These are phyloP conservation scores for Acanthisitta chloris DNA, from an alignment of 2,113 vertebrate genomes.

Conservation along the genomic window DNA sequence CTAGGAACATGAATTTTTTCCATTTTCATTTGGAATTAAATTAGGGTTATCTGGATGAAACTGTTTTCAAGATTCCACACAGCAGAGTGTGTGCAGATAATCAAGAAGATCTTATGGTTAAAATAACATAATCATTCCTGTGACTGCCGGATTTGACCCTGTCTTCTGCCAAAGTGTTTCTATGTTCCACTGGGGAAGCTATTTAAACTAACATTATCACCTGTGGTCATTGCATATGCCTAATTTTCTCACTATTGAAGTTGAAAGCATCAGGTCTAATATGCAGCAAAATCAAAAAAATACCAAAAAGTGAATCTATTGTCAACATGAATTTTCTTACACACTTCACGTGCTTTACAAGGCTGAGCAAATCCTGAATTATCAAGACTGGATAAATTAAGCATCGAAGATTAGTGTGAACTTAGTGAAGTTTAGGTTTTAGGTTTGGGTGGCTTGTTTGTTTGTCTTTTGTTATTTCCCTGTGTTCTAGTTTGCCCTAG, in stretches of 20 bases:
- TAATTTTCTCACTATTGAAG: neutral
- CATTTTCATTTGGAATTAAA: neutral
- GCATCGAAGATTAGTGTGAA: neutral
- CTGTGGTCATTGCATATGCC: neutral
- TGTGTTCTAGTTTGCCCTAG: neutral
- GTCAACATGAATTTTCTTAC: neutral
- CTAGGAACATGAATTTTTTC: neutral
- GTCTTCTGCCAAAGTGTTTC: neutral
- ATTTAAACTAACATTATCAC: neutral
- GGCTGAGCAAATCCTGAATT: neutral
- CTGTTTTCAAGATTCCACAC: neutral
- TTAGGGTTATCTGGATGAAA: neutral
- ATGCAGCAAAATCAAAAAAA: neutral
- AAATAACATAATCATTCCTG: neutral
- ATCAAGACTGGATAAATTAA: neutral
- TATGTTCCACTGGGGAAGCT: neutral
- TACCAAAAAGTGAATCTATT: neutral
- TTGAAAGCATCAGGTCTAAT: neutral
- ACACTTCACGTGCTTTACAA: neutral
- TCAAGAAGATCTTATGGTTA: neutral
- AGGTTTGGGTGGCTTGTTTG: neutral
- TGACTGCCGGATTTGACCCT: neutral
- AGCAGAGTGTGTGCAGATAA: neutral
- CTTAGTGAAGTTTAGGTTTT: neutral
- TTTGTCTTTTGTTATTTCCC: neutral